These are phyloP conservation scores for Cheilinus undulatus DNA, from an alignment of 2,113 vertebrate genomes.

Conservation along the genomic window DNA sequence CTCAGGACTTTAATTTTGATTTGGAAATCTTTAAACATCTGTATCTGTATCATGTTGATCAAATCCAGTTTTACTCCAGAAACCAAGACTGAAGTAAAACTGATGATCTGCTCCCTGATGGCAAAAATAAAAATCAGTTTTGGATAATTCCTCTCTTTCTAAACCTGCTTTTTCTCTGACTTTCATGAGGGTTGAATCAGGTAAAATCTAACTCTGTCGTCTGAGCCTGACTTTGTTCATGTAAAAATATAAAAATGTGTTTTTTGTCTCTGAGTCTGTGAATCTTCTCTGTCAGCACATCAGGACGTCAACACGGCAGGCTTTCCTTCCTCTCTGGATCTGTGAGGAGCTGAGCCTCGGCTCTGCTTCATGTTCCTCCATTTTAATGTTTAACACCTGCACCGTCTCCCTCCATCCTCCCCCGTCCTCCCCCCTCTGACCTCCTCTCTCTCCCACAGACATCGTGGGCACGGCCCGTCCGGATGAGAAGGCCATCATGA, in stretches of 20 bases:
- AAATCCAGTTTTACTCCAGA: no score
- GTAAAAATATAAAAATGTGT: not conserved
- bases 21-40: no score
- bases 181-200: no score
- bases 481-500: conserved; percentile 99
- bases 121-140: no score
- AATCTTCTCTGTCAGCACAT: conserved; percentile 4
- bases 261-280: conserved; percentile 1
- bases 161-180: no score
- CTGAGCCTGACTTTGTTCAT: no score
- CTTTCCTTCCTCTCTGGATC: conserved; percentile 27
- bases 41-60: no score
- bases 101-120: no score
- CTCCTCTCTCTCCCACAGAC: conserved; percentile 84
- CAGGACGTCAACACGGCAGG: conserved; percentile 15
- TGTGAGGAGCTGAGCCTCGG: conserved; percentile 32
- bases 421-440: conserved; percentile 23
- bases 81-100: no score
- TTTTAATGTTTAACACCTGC: conserved; percentile 57
- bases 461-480: conserved; percentile 99
- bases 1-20: no score
- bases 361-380: conserved; percentile 63
- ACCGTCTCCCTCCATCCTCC: not conserved
- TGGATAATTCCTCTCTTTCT: no score
- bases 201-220: no score